phyloP scores from a whole-genome alignment of 2,888 invertebrate genomes.

The Sialis fuliginosa region DNA sequence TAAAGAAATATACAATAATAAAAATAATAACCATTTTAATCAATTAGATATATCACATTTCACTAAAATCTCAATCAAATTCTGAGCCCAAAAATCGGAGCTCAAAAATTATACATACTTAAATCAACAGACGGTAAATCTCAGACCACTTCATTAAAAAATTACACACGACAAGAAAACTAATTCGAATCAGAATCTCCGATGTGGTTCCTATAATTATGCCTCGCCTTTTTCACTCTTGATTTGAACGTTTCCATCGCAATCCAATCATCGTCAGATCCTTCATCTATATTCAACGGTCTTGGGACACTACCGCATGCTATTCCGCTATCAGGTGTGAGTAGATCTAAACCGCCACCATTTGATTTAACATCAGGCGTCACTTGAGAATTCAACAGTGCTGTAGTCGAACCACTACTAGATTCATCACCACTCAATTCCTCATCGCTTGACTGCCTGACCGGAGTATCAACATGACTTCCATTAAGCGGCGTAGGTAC shows the following conservation, averaged over 20 bases:
- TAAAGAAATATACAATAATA: too few species aligned
- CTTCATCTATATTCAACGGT: slow-evolving; percentile 14
- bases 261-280: slow-evolving; percentile 26
- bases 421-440: slow-evolving; percentile 33
- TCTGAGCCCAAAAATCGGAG: too few species aligned
- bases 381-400: slow-evolving; percentile 16
- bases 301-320: slow-evolving; percentile 25
- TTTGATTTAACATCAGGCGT: slow-evolving; percentile 8
- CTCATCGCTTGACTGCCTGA: slow-evolving; percentile 25
- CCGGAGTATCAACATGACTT: slow-evolving; percentile 24
- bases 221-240: slow-evolving; percentile 38
- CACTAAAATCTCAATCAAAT: too few species aligned
- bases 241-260: slow-evolving; percentile 29
- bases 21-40: too few species aligned
- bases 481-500: slow-evolving; percentile 41
- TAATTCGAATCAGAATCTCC: slow-evolving; percentile 45
- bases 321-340: slow-evolving; percentile 28
- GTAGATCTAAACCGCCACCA: slow-evolving; percentile 6
- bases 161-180: too few species aligned
- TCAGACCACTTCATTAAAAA: too few species aligned
- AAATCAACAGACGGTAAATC: too few species aligned
- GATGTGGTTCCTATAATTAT: slow-evolving; percentile 44
- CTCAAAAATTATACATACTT: too few species aligned
- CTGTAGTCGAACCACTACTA: slow-evolving; percentile 30
- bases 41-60: too few species aligned